Base-by-base conservation (phyloP, 2,113 vertebrate genomes). In the Enhydra lutris region DNA sequence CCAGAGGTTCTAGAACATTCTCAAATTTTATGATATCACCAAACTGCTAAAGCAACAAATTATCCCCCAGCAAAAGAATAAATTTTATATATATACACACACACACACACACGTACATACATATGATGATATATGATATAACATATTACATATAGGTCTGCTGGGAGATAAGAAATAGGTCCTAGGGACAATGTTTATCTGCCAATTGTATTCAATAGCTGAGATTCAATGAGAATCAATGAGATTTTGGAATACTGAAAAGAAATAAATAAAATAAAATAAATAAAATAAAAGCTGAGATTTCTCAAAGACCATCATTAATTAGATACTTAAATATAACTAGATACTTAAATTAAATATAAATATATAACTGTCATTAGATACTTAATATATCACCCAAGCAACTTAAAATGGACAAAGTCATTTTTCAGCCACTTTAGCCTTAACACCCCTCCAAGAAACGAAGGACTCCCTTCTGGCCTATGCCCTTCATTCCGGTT, bases 251-350 rank as follows among this genome's bases (percentile, higher is more conserved):
- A 55, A 55, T 5, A 55, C 52, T 55, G 52, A 55, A 55, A 55
- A 18, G 17, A 18, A 55, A 55, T 52, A 52, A 52, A 52, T 52
- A 52, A 17, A 52, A 52, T 55, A 55, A 55, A 52, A 17, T 17
- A 17, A 52, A 52, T 6, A 52, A 18, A 55, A 55, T 12, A 82
- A 57, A 90, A 45, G 12, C n/a, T 71, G 73, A 74, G 29, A 69
- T 74, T 83, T 93, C 59, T 89, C 69, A 94, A 88, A 78, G 47
- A 47, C 21, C 7, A 31, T 57, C 76, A 5, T 5, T 76, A 78
- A 92, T 84, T 76, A 93, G 11, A 67, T 24, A 83, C 78, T 82
- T 89, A 83, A 87, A 71, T 59, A 29, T 12, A 82, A 86, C 17
- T 6, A 36, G 31, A 67, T 34, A 34, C 14, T 67, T 67, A 67